These are phyloP conservation scores for Neodiprion fabricii DNA, from an alignment of 1,140 invertebrate species.

Conservation along the genomic window DNA sequence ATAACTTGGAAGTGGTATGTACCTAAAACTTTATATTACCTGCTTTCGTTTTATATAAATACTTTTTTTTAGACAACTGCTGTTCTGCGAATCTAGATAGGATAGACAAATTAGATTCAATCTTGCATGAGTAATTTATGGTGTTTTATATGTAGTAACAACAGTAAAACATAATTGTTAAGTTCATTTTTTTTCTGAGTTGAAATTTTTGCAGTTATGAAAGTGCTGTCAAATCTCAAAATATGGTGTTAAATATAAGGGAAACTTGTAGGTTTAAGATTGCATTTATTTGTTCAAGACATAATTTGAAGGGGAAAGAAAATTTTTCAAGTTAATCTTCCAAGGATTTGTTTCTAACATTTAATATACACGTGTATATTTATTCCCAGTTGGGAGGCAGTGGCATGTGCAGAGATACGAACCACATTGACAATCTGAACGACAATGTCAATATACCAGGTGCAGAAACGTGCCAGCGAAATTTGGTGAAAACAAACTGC, in stretches of 20 bases:
- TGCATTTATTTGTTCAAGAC: too few relatives aligned
- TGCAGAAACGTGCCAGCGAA: not conserved
- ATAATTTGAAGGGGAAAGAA: constrained; percentile 16
- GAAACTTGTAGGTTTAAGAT: too few relatives aligned
- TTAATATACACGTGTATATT: not conserved
- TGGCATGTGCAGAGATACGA: not conserved
- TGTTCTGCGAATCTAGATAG: not conserved
- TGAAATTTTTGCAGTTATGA: too few relatives aligned
- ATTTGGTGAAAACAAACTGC: not conserved
- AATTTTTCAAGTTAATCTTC: not conserved
- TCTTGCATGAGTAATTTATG: too few relatives aligned
- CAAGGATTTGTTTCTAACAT: not conserved
- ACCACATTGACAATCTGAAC: not conserved
- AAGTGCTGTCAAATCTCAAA: too few relatives aligned
- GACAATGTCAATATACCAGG: not conserved
- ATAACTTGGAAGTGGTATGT: not conserved
- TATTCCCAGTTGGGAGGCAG: constrained; percentile 11
- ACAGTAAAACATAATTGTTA: too few relatives aligned
- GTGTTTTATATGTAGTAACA: too few relatives aligned
- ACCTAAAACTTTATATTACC: not conserved
- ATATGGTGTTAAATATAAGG: too few relatives aligned
- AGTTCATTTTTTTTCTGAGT: too few relatives aligned
- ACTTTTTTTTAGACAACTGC: too few relatives aligned
- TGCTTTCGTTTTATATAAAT: not conserved
- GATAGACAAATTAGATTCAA: not conserved